Percentiles rank a stretch among this genome's conserved stretches.
phyloP scores from a whole-genome alignment of 2,797 vertebrate species.

The Darevskia nairensis region DNA sequence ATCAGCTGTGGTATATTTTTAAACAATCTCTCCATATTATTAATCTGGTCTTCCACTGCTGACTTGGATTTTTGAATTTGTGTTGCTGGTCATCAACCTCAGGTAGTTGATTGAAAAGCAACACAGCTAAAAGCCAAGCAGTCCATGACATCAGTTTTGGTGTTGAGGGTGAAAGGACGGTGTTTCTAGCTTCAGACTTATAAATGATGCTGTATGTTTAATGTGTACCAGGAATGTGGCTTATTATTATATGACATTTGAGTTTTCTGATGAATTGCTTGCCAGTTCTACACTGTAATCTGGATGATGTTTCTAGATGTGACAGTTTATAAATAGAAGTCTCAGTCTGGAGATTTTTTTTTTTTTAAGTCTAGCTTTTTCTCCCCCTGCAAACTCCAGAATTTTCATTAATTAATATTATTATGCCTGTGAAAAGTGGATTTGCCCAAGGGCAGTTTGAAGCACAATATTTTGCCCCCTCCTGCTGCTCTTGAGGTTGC shows the following conservation, averaged over 20 bases:
- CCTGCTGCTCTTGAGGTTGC: constrained; percentile 55
- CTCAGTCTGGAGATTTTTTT: constrained; percentile 62
- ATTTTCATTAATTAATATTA: constrained; percentile 79
- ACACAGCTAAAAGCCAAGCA: neutral
- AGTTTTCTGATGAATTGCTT: constrained; percentile 51
- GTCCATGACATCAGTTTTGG: neutral
- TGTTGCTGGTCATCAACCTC: neutral
- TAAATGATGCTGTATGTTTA: constrained; percentile 48
- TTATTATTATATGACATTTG: constrained; percentile 49
- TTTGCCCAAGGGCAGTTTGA: constrained; percentile 79
- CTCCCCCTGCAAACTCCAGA: constrained; percentile 52
- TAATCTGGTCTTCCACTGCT: neutral
- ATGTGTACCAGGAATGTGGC: constrained; percentile 52
- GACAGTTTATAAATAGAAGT: constrained; percentile 67
- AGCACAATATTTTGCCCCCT: constrained; percentile 65
- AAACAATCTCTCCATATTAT: neutral
- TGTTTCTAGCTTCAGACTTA: constrained; percentile 44
- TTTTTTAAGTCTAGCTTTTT: constrained; percentile 55
- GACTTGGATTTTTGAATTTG: neutral
- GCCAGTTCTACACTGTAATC: constrained; percentile 45
- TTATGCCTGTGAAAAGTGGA: constrained; percentile 76
- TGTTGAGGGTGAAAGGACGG: neutral
- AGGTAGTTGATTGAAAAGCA: neutral
- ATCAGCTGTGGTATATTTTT: neutral
- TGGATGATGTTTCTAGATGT: constrained; percentile 56